Base-by-base conservation (phyloP, 2,888 invertebrate genomes). In the Spilarctia lutea region DNA sequence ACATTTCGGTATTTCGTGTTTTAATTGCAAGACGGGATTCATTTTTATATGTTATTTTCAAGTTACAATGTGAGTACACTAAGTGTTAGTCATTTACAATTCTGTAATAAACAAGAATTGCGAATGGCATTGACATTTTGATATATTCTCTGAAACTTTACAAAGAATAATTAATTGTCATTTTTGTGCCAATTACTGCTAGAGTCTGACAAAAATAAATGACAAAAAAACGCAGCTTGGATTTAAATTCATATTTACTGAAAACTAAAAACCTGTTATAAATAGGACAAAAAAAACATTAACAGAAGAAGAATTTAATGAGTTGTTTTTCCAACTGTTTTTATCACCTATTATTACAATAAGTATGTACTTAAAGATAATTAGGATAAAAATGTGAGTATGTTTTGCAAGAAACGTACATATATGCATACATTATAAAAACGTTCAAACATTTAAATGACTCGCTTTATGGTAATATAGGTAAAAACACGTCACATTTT, bases 361-460 rank as follows among this genome's bases (percentile, higher is more conserved):
- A 66, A 27, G 20, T 56, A 74, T n/a, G 60, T 20, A 39, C 67
- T 73, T 52, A 48, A 68, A 60, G 11, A 35, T 42, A 80, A 74
- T 79, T 71, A 63, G 27, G 67, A n/a, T 30, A 73, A 72, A 35
- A 73, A 77, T 79, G 39, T 27, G 52, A 65, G 63, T 24, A 65
- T 56, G 39, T 27, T 30, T 20, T 10, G 30, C n/a, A 10, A 33
- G 16, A 63, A 65, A 48, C 6, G 16, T 16, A n/a, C n/a, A 42
- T 24, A 39, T 24, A 8, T 56, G 72, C 18, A 27, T 68, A 48
- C 11, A 27, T 68, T 33, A 33, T 48, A 13, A 13, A 48, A n/a
- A n/a, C n/a, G 30, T n/a, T 10, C 42, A 70, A 60, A 42, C 24
- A 18, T 39, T 20, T 71, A 30, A 48, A 71, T 65, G 60, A 68